These are phyloP conservation scores for Lasioglossum oenotherae DNA, from an alignment of 2,888 invertebrate species.

Conservation along the genomic window DNA sequence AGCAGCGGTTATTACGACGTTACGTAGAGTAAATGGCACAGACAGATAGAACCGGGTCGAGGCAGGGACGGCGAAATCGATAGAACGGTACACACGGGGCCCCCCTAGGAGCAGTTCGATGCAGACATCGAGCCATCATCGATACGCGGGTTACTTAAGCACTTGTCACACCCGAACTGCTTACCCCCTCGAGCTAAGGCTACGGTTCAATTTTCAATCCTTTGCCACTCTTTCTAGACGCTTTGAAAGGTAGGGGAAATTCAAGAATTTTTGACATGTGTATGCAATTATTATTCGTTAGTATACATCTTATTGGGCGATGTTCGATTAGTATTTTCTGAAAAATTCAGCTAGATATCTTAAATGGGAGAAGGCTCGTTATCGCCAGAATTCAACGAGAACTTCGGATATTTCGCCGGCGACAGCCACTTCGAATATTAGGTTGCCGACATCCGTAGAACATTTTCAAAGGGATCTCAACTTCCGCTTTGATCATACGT, in stretches of 20 bases:
- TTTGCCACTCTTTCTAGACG: not conserved
- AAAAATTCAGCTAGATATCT: not conserved
- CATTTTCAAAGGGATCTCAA: not conserved
- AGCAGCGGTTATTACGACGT: conserved; percentile 64
- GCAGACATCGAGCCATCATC: conserved; percentile 62
- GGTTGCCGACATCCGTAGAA: not conserved
- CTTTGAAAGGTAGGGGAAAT: not conserved
- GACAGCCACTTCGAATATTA: conserved; percentile 46
- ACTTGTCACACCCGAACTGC: not conserved
- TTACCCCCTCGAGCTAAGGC: not conserved
- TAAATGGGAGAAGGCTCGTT: not conserved
- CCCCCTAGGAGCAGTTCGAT: conserved; percentile 28
- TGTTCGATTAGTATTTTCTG: not conserved
- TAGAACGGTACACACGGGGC: conserved; percentile 32
- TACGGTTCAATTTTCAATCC: not conserved
- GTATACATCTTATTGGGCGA: not conserved
- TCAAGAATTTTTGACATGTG: not conserved
- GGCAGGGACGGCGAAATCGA: conserved; percentile 60
- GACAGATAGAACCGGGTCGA: conserved; percentile 46
- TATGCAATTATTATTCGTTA: not conserved
- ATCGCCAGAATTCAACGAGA: conserved; percentile 23
- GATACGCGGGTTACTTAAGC: conserved; percentile 56
- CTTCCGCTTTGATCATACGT: conserved; percentile 7
- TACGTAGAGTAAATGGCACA: conserved; percentile 56
- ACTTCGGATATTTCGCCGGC: conserved; percentile 19